These are phyloP conservation scores for Chromobotia macracanthus DNA, from an alignment of 2,797 vertebrate species.

Conservation along the genomic window DNA sequence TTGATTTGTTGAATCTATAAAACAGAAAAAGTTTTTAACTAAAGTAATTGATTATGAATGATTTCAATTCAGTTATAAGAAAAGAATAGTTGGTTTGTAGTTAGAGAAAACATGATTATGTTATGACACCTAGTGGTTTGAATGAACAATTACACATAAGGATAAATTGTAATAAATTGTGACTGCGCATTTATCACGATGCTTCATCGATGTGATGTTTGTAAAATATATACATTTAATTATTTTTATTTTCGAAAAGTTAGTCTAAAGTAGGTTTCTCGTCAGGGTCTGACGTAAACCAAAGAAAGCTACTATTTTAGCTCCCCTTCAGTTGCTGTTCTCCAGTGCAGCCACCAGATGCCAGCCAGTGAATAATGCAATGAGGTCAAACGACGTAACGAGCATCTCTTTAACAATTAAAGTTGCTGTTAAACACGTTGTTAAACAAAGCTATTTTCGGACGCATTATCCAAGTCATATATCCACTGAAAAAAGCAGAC, in stretches of 20 bases:
- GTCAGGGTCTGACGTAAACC: neutral
- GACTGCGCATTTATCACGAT: too few relatives aligned
- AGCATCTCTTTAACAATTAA: neutral
- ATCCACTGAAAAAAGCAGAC: too few relatives aligned
- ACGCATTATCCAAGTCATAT: neutral
- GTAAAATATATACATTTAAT: too few relatives aligned
- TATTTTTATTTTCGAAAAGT: too few relatives aligned
- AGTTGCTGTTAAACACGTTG: neutral
- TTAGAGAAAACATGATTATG: neutral
- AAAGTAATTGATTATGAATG: too few relatives aligned
- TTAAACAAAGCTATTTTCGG: neutral
- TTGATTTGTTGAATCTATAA: too few relatives aligned
- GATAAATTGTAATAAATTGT: too few relatives aligned
- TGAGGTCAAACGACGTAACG: neutral
- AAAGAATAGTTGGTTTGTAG: neutral
- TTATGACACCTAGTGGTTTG: conserved; percentile 49
- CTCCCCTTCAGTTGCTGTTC: neutral
- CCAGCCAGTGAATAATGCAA: conserved; percentile 39
- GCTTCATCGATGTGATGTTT: too few relatives aligned
- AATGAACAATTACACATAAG: neutral
- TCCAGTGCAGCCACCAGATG: conserved; percentile 50
- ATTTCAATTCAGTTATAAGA: neutral
- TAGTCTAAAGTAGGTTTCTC: too few relatives aligned
- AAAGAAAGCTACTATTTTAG: neutral
- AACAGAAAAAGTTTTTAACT: too few relatives aligned